These are phyloP conservation scores for Microctonus brassicae DNA, from an alignment of 2,888 invertebrate genomes.

Conservation along the genomic window DNA sequence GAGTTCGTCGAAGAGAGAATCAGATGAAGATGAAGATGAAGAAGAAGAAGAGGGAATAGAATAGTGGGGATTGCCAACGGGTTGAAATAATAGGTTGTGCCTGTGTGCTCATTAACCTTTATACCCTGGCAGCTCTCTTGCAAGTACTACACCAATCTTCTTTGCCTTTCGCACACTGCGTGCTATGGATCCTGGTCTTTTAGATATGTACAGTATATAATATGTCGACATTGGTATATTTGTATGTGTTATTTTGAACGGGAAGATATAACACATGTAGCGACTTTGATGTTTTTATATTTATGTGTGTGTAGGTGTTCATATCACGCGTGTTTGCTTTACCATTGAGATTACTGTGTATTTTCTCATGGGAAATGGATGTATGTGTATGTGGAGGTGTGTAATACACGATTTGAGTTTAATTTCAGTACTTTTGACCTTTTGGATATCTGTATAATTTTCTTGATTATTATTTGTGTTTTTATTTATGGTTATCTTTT, in stretches of 20 bases:
- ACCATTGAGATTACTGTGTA: conserved; percentile 35
- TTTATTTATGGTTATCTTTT: neutral
- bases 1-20: conserved; percentile 38
- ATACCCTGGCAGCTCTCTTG: conserved; percentile 62
- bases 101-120: conserved; percentile 70
- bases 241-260: conserved; percentile 5
- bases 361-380: conserved; percentile 23
- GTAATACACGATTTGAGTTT: conserved; percentile 14
- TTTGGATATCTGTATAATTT: conserved; percentile 15
- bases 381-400: conserved; percentile 27
- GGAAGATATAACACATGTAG: conserved; percentile 33
- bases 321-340: conserved; percentile 43
- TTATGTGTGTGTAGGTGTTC: conserved; percentile 30
- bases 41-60: conserved; percentile 27
- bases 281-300: too few relatives aligned
- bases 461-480: conserved; percentile 8
- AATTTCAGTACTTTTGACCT: conserved; percentile 28
- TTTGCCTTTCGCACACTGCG: conserved; percentile 55
- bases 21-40: conserved; percentile 7
- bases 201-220: conserved; percentile 5
- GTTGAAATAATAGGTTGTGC: conserved; percentile 69
- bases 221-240: neutral
- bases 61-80: conserved; percentile 54
- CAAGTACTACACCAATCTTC: conserved; percentile 66
- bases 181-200: neutral